phyloP scores from a whole-genome alignment of 2,888 invertebrate genomes.

The Hypercompe scribonia region DNA sequence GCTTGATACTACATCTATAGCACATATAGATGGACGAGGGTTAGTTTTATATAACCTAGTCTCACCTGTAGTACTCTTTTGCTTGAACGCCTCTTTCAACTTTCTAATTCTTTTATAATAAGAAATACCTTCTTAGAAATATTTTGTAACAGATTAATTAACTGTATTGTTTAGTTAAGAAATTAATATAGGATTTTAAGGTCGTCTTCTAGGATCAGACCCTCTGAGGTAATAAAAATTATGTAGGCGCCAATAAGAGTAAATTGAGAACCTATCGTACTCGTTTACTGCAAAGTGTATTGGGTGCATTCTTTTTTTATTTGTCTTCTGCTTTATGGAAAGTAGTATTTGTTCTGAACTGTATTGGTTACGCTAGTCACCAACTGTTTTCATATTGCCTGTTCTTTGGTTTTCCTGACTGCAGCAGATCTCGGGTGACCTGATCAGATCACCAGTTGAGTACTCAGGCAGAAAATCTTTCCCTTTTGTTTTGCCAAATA shows the following conservation, averaged over 20 bases:
- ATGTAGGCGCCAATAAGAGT: neutral
- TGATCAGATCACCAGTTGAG: too few species aligned
- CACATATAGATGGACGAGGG: slow-evolving; percentile 56
- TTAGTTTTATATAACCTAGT: slow-evolving; percentile 31
- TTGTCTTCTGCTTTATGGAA: too few species aligned
- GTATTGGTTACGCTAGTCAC: too few species aligned
- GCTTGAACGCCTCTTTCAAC: neutral
- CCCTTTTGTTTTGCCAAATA: too few species aligned
- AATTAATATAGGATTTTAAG: neutral
- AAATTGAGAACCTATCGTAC: neutral
- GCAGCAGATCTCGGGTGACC: too few species aligned
- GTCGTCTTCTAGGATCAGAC: neutral
- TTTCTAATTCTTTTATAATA: neutral
- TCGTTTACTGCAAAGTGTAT: too few species aligned
- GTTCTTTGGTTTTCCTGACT: too few species aligned
- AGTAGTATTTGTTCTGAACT: too few species aligned
- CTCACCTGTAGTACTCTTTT: neutral
- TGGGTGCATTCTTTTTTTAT: too few species aligned
- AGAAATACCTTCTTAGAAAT: neutral
- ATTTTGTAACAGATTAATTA: neutral
- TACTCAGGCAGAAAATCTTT: too few species aligned
- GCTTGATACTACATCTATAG: slow-evolving; percentile 56
- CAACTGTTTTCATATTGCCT: too few species aligned
- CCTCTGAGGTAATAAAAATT: neutral
- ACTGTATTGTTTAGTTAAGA: too few species aligned